phyloP scores from a whole-genome alignment of 2,113 vertebrate species.

The Notechis scutatus region DNA sequence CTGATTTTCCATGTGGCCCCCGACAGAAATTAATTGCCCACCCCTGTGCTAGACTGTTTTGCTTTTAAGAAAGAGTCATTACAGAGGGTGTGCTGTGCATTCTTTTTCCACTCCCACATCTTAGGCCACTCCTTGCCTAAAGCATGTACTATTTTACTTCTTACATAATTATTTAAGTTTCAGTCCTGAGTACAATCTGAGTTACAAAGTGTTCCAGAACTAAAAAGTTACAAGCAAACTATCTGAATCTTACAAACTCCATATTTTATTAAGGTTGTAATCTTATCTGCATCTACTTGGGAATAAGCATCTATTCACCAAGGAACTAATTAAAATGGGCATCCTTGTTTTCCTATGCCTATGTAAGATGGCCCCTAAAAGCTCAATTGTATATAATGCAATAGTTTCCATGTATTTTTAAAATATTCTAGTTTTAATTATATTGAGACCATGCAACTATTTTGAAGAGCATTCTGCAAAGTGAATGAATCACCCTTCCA shows the following conservation, averaged over 20 bases:
- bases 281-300: background rate
- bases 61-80: conserved; percentile 11
- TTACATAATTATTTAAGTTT: conserved; percentile 1
- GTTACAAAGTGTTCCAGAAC: background rate
- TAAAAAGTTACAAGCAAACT: background rate
- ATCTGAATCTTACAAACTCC: too few species aligned
- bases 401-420: background rate
- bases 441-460: background rate
- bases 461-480: background rate
- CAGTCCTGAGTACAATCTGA: background rate
- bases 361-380: background rate
- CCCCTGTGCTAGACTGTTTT: too few species aligned
- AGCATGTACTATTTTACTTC: conserved; percentile 18
- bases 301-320: background rate
- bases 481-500: background rate
- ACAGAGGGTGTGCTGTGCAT: conserved; percentile 14
- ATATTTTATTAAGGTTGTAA: background rate
- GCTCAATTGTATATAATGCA: background rate
- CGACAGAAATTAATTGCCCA: too few species aligned
- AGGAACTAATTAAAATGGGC: background rate
- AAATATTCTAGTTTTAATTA: background rate
- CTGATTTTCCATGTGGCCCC: too few species aligned
- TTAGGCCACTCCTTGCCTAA: conserved; percentile 12
- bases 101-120: conserved; percentile 6
- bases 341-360: background rate